These are phyloP conservation scores for Drosophila ananassae DNA, from an alignment of 1,140 invertebrate genomes.

Conservation along the genomic window DNA sequence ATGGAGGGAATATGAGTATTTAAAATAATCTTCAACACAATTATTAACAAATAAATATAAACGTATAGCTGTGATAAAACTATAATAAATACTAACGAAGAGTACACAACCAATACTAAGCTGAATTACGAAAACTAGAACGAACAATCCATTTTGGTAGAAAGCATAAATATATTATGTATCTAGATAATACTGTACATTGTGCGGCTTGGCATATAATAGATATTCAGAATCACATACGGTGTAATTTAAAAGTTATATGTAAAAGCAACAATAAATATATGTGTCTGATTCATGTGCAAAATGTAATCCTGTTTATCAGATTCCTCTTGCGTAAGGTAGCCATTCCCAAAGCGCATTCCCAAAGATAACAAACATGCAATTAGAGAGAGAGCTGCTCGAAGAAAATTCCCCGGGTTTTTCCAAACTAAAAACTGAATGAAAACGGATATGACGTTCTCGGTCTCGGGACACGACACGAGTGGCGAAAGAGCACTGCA, in stretches of 20 bases:
- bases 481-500: constrained; percentile 10
- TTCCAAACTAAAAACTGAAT: constrained; percentile 70
- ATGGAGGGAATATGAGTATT: constrained; percentile 5
- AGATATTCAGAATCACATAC: constrained; percentile 56
- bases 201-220: constrained; percentile 48
- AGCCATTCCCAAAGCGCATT: constrained; percentile 49
- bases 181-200: constrained; percentile 24
- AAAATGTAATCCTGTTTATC: constrained; percentile 53
- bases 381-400: constrained; percentile 67
- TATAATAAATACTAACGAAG: constrained; percentile 65
- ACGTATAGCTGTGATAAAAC: constrained; percentile 81
- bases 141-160: constrained; percentile 43
- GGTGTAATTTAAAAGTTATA: constrained; percentile 45
- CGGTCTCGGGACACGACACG: constrained; percentile 5
- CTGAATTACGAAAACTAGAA: constrained; percentile 52
- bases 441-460: constrained; percentile 42
- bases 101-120: constrained; percentile 63
- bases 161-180: constrained; percentile 6
- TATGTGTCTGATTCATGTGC: constrained; percentile 76
- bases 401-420: constrained; percentile 63
- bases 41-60: constrained; percentile 69
- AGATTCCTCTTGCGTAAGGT: constrained; percentile 30
- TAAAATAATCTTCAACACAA: constrained; percentile 45
- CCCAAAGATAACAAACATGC: constrained; percentile 71
- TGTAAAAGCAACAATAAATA: constrained; percentile 78